Evolutionary conservation across 2,797 vertebrate species (phyloP), one percentile per base, ranked within the genome.

Genomic region (Sciaenops ocellatus): DNA sequence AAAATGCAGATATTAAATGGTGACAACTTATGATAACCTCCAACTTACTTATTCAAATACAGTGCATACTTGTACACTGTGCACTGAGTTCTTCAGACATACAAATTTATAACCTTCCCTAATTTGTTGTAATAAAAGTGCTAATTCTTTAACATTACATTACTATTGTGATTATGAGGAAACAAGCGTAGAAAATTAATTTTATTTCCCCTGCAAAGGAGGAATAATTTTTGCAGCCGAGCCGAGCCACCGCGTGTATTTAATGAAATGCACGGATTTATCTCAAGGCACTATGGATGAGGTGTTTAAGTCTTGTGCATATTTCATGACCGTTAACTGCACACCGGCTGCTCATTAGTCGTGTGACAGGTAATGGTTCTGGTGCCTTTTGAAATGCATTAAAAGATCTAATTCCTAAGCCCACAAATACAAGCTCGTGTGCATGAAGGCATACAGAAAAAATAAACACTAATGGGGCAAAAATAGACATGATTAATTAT

Each of bases 301-400:
- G 56, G 79, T 82, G 57, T 90, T 94, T 88, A 90, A 76, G 63
- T 79, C 68, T 75, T 51, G 69, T 83, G 66, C 83, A 86, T 89
- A 83, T 90, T 92, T 90, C 78, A 91, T 91, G 83, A 82, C 76
- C 3, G 42, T 69, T 92, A 89, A 85, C 81, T 51, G 72, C 72
- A 64, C 69, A 20, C 61, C 15, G 46, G 55, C 63, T 86, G 73
- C 88, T 90, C 85, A 85, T 92, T 88, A 89, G 80, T 61, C 16
- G 5, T 46, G 42, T 81, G 82, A 73, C 70, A 86, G 73, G 75
- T 83, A 65, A 67, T 55, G 48, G 48, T 51, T 28, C n/a, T 41
- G 38, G 16, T 41, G 68, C 34, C 47, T 79, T 83, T 68, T 80
- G 30, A 74, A 73, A 82, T 18, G 51, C 56, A 57, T 30, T 34